Base-by-base conservation (phyloP, 2,797 vertebrate species). In the Sebastes ruberrimus region DNA sequence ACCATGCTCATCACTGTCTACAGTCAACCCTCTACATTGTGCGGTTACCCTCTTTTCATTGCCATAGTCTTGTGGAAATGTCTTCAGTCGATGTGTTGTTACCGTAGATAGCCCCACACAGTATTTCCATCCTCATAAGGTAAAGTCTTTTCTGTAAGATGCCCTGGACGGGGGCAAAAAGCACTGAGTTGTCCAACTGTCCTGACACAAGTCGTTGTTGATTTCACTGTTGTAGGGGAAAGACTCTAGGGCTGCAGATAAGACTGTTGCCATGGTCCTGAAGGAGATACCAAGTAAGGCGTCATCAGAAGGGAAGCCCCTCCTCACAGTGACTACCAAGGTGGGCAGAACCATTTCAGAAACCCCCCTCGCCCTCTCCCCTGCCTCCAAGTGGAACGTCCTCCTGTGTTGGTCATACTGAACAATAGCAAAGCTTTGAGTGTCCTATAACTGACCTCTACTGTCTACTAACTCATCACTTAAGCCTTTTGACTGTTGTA, bases 221-320 rank as follows among this genome's bases (percentile, higher is more conserved):
- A 97, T 99, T 96, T 99, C 97, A 95, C 98, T 99, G 97, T 99
- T 99, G 94, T 99, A 99, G 98, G 98, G 97, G 91, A 99, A 98
- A 99, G 97, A 98, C 97, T 97, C 98, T 99, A 99, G 98, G 98
- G 97, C 97, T 94, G 97, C 98, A 97, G 98, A 99, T 99, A 99
- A 98, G 97, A 97, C 98, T 97, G 98, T 99, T 97, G 97, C 98
- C 97, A 99, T 99, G 98, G 98, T 98, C 97, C 98, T 99, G 98
- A 99, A 99, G 98, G 98, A 99, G 98, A 97, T 99, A 96, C 98
- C 98, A 95, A 99, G 97, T 97, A 98, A 98, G 97, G 97, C 98
- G 96, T 98, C 98, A 94, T 97, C 98, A 94, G 98, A 99, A 97
- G 98, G 97, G 96, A 99, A 99, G 96, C 98, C 98, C 97, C 98